Percentiles rank a stretch among this genome's conserved stretches.
Conservation (phyloP, 2,888 invertebrate genomes). For the Cantharis nigra region DNA sequence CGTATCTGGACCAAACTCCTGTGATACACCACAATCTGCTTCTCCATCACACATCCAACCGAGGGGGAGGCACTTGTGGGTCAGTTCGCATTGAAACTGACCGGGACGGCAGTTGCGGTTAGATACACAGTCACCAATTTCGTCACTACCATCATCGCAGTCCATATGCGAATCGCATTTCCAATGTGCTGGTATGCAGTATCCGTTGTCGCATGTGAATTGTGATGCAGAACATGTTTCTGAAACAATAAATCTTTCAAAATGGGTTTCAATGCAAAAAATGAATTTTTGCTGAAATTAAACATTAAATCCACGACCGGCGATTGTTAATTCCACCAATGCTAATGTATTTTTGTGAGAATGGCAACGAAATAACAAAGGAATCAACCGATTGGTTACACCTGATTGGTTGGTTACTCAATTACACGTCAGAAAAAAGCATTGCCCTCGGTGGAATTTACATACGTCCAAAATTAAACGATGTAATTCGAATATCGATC, state of each 20-base stretch:
- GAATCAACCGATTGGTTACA: too few species aligned
- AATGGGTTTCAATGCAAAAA: too few species aligned
- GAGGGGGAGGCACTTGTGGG: constrained; percentile 73
- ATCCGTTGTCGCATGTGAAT: constrained; percentile 64
- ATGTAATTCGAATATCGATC: neutral
- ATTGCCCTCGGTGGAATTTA: too few species aligned
- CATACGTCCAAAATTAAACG: neutral
- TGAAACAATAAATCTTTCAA: constrained; percentile 15
- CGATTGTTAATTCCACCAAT: too few species aligned
- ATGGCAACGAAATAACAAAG: too few species aligned
- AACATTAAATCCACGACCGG: too few species aligned
- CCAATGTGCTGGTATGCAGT: constrained; percentile 67
- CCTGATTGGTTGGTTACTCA: too few species aligned
- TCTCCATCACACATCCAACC: constrained; percentile 81
- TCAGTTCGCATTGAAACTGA: constrained; percentile 75
- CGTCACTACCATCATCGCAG: constrained; percentile 69
- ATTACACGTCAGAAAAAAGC: too few species aligned
- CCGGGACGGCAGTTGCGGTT: constrained; percentile 64
- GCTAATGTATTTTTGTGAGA: too few species aligned
- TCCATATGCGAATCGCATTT: constrained; percentile 67
- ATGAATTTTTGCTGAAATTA: too few species aligned
- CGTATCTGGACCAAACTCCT: constrained; percentile 57
- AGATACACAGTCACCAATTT: constrained; percentile 59
- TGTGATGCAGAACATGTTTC: constrained; percentile 53
- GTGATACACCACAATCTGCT: constrained; percentile 70